Percentiles rank a stretch among this genome's conserved stretches.
Conservation (phyloP, 2,888 invertebrate species). For the Drosophila buzzatii region DNA sequence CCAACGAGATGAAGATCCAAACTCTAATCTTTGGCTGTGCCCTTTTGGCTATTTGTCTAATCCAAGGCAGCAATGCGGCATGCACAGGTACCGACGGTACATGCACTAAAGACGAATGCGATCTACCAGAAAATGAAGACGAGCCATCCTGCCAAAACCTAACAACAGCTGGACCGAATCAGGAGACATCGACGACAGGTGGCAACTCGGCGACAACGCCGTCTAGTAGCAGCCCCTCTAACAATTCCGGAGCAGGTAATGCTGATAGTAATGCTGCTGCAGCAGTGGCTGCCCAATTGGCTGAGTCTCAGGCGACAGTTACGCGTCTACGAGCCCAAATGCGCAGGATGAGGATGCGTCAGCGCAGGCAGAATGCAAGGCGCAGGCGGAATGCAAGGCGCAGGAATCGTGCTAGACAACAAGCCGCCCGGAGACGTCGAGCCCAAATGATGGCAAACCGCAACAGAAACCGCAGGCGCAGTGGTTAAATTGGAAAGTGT, state of each 20-base stretch:
- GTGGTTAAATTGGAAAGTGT: not conserved
- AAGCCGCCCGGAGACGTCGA: constrained; percentile 2
- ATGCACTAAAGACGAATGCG: constrained; percentile 5
- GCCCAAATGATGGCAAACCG: not conserved
- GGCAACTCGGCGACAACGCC: not conserved
- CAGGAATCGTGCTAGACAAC: not conserved
- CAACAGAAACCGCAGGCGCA: constrained; percentile 1
- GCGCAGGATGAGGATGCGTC: not conserved
- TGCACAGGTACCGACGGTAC: not conserved
- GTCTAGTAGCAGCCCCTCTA: not conserved
- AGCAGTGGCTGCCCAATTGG: not conserved
- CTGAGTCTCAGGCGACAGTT: not conserved
- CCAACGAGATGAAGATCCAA: constrained; percentile 14
- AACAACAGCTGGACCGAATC: fast-evolving
- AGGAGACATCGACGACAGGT: not conserved
- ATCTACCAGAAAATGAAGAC: not conserved
- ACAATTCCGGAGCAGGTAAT: not conserved
- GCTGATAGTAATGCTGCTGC: no score
- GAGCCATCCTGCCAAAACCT: not conserved
- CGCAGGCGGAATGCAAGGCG: not conserved
- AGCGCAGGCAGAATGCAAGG: not conserved
- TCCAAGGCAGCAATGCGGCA: constrained; percentile 1
- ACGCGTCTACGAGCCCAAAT: not conserved
- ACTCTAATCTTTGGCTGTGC: constrained; percentile 19
- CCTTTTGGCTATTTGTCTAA: constrained; percentile 13